Percentiles rank a stretch among this genome's conserved stretches.
phyloP scores from a whole-genome alignment of 2,797 vertebrate species.

The Steatocranus sp. region DNA sequence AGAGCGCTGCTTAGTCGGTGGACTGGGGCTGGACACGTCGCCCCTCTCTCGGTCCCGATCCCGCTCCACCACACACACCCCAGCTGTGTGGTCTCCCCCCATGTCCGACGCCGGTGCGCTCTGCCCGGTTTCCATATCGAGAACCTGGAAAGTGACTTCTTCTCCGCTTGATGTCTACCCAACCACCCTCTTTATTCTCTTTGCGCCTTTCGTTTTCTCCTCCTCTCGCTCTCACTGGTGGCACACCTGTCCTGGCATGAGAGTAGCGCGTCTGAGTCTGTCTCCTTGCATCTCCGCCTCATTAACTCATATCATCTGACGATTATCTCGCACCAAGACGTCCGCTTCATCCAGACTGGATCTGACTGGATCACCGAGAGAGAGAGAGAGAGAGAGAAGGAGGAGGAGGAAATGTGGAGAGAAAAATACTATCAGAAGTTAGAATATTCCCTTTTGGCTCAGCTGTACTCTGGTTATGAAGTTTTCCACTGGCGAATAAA shows the following conservation, averaged over 20 bases:
- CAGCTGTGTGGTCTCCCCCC: slow-evolving; percentile 56
- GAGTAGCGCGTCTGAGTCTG: slow-evolving; percentile 53
- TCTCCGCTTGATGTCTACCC: background rate
- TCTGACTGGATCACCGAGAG: slow-evolving; percentile 56
- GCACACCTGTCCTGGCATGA: slow-evolving; percentile 48
- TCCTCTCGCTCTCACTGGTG: slow-evolving; percentile 36
- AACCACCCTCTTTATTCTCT: slow-evolving; percentile 4
- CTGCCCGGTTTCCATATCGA: slow-evolving; percentile 62
- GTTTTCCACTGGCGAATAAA: background rate
- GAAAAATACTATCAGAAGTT: background rate
- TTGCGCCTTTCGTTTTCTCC: slow-evolving; percentile 4
- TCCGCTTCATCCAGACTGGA: slow-evolving; percentile 56
- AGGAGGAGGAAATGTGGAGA: background rate
- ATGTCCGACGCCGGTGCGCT: slow-evolving; percentile 56
- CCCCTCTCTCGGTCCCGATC: slow-evolving; percentile 42
- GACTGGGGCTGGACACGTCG: slow-evolving; percentile 68
- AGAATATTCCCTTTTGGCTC: background rate
- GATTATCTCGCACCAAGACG: slow-evolving; percentile 72
- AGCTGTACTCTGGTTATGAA: background rate
- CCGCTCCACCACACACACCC: slow-evolving; percentile 26
- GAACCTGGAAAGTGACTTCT: background rate
- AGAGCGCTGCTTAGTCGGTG: slow-evolving; percentile 74
- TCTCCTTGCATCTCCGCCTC: slow-evolving; percentile 64
- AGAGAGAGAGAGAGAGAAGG: background rate
- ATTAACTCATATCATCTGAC: slow-evolving; percentile 67